Evolutionary conservation across 2,113 vertebrate genomes (phyloP).

Genomic region (Leptocoma aspasia): DNA sequence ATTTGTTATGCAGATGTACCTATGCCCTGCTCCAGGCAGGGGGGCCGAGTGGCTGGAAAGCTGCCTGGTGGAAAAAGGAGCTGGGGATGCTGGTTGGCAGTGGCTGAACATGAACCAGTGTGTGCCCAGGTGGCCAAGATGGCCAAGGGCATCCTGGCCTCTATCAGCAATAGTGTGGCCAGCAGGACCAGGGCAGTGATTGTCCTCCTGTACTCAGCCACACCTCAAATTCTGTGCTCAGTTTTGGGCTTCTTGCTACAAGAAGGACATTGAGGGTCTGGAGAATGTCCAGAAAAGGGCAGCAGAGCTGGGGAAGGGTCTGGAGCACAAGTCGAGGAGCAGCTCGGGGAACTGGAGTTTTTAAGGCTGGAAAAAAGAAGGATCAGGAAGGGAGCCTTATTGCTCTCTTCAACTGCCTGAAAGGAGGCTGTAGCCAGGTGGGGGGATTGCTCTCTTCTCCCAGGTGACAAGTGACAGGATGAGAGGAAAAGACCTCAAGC

Average conservation of each 20-base stretch:
- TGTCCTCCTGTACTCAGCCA: not conserved
- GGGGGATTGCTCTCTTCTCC: not conserved
- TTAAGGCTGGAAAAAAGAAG: not conserved
- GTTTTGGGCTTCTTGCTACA: not conserved
- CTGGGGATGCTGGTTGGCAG: not conserved
- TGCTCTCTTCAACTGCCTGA: not conserved
- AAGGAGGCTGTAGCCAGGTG: not conserved
- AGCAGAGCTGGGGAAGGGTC: not conserved
- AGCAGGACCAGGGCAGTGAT: not conserved
- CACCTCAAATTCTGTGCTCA: not conserved
- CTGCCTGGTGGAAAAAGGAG: not conserved
- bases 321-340: not conserved
- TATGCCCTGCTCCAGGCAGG: not conserved
- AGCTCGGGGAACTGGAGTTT: not conserved
- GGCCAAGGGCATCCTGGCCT: not conserved
- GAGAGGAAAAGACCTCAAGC: not conserved
- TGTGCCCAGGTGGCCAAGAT: not conserved
- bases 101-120: rapidly evolving
- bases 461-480: not conserved
- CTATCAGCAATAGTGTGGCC: not conserved
- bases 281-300: not conserved
- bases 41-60: not conserved
- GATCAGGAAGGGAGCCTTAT: not conserved
- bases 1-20: not conserved
- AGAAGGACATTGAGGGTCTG: not conserved